Evolutionary conservation across 2,888 invertebrate genomes (phyloP), one percentile per base, ranked within the genome.

Genomic region (Caenorhabditis japonica): DNA sequence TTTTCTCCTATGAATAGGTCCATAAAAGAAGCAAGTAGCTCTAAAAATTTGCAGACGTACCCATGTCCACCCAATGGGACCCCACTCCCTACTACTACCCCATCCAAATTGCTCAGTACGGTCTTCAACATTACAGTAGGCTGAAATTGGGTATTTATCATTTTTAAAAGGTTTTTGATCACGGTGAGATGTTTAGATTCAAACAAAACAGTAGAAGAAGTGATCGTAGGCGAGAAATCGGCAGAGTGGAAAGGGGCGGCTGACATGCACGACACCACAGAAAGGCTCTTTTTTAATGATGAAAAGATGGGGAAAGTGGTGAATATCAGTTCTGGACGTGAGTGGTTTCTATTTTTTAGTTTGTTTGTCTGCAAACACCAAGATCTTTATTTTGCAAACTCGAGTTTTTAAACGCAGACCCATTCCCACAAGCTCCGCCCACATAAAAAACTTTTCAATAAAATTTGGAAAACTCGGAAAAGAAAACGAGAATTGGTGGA

Each of bases 91-190:
- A 97, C 89, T 95, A 93, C 89, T 99, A 99, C 89, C 96, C 97
- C 0, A 97, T 96, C 1, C 97, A 99, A 90, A 96, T 99, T 79
- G 96, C 97, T 5, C 99, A 99, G 89, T 99, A 94, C 88, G 99
- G 95, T 0, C 89, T 99, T 62, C 94, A 96, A 10, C 99, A 99
- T 89, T 99, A 95, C 89, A 95, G 95, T 89, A 96, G 97, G 89
- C 73, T 81, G 64, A 56, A 77, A 34, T 30, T 30, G 30, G 30
- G 30, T 30, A 19, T 61, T n/a, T 53, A 21, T 21, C 10, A 3
- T 25, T 49, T 21, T 13, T 39, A 25, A 34, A 12, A 4, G 27
- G 25, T 36, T 27, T 30, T 17, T n/a, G 23, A n/a, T 49, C n/a
- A 23, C 21, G 34, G 19, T 15, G 23, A 3, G 5, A 17, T 27